Percentiles rank a stretch among this genome's conserved stretches.
These are phyloP conservation scores for Sitodiplosis mosellana DNA, from an alignment of 1,140 invertebrate species.

Conservation along the genomic window DNA sequence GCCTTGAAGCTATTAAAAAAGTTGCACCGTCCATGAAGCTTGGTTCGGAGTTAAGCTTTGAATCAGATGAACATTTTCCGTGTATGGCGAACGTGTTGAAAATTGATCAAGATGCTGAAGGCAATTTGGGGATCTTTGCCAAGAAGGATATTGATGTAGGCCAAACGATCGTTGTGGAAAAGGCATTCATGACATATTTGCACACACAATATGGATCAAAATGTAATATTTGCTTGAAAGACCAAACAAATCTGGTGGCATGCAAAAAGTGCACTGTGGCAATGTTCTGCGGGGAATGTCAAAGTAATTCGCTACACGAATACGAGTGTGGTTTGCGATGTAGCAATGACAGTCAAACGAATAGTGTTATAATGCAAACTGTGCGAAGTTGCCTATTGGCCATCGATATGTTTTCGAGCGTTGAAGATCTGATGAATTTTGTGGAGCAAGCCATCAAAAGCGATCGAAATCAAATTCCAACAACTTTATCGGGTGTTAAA, in stretches of 20 bases:
- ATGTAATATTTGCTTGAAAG: slow-evolving; percentile 60
- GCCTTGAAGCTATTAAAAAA: slow-evolving; percentile 17
- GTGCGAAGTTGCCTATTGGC: slow-evolving; percentile 39
- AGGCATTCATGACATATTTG: slow-evolving; percentile 53
- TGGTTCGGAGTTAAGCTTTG: slow-evolving; percentile 22
- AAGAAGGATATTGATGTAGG: slow-evolving; percentile 44
- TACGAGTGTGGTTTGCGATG: slow-evolving; percentile 68
- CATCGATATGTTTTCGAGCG: slow-evolving; percentile 35
- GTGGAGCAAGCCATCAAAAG: slow-evolving; percentile 19
- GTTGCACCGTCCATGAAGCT: slow-evolving; percentile 15
- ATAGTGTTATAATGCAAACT: slow-evolving; percentile 42
- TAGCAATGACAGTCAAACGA: slow-evolving; percentile 34
- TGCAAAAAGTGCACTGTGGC: slow-evolving; percentile 41
- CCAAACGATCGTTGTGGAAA: slow-evolving; percentile 60
- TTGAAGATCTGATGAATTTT: slow-evolving; percentile 35
- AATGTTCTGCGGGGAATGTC: slow-evolving; percentile 52
- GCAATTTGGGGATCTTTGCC: slow-evolving; percentile 45
- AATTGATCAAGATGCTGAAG: slow-evolving; percentile 31
- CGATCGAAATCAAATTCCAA: slow-evolving; percentile 31
- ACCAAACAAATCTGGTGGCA: slow-evolving; percentile 39
- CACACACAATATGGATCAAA: slow-evolving; percentile 41
- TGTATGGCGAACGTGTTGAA: slow-evolving; percentile 37
- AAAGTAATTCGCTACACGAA: slow-evolving; percentile 44
- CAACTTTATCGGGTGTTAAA: slow-evolving; percentile 11
- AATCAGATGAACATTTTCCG: slow-evolving; percentile 28